Evolutionary conservation across 2,797 vertebrate species (phyloP), one percentile per base, ranked within the genome.

Genomic region (Melanotaenia pygmaea): DNA sequence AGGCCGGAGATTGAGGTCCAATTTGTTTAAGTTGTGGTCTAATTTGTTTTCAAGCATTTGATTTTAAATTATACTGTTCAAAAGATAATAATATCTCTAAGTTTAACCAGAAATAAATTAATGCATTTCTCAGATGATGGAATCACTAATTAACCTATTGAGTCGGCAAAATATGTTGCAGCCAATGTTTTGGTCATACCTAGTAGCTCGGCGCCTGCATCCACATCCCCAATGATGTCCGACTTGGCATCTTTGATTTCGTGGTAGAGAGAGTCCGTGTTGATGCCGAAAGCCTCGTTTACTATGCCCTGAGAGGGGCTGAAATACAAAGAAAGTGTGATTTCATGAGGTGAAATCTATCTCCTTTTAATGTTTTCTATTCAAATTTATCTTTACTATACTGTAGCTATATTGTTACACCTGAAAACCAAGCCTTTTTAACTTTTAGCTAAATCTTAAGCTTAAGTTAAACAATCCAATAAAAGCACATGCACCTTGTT

Each of bases 281-380:
- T 99, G 95, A 99, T 99, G 86, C 98, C 98, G 1, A 99, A 99
- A 0, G 98, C 98, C 91, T 98, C 98, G 82, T 99, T 99, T 82
- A 99, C 97, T 1, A 99, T 99, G 28, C 98, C 98, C 84, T 99
- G 97, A 13, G 97, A 98, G 1, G 98, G 98, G 91, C 98, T 99
- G 94, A 75, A 67, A 83, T 45, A 86, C 56, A 77, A 1, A n/a
- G 26, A 51, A 59, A 13, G 1, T 6, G 26, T 28, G 13, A 56
- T 56, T 30, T 26, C 22, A 56, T 14, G 53, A 1, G 30, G 53
- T 26, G n/a, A 32, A 9, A 62, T 38, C 35, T 28, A 57, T 59
- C 5, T 6, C n/a, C 35, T 38, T 0, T 9, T 35, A n/a, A 5
- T 18, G 3, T 70, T 43, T 45, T 7, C 51, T 30, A 18, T 45